Evolutionary conservation across 2,888 invertebrate genomes (phyloP).

Genomic region (Erebia ligea): DNA sequence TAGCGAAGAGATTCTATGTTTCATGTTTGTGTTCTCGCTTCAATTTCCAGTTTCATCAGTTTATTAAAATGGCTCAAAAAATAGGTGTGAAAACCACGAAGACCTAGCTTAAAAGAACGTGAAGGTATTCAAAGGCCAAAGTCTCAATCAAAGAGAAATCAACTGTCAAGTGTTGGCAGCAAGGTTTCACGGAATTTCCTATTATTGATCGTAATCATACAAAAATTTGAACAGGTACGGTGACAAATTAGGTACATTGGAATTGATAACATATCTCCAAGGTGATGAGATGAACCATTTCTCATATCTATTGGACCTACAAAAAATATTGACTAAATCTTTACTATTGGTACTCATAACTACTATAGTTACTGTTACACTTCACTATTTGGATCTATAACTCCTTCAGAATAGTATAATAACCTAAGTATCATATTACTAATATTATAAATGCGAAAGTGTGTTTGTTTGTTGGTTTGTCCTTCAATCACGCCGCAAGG

Average conservation of each 20-base stretch:
- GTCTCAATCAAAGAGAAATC: constrained; percentile 19
- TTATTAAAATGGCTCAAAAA: not conserved
- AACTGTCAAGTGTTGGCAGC: constrained; percentile 2
- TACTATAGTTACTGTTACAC: too few species aligned
- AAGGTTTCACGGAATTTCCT: not conserved
- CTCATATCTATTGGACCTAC: not conserved
- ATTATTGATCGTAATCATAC: not conserved
- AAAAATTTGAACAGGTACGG: not conserved
- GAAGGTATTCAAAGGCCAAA: constrained; percentile 18
- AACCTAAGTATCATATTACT: too few species aligned
- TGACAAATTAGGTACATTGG: constrained; percentile 11
- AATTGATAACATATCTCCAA: constrained; percentile 15
- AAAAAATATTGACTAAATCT: not conserved
- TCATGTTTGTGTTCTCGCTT: too few species aligned
- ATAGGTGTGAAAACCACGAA: not conserved
- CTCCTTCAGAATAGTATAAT: too few species aligned
- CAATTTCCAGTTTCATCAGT: not conserved
- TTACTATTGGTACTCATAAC: not conserved
- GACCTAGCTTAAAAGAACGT: constrained; percentile 6
- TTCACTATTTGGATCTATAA: too few species aligned
- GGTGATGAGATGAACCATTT: constrained; percentile 10
- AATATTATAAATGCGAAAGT: too few species aligned
- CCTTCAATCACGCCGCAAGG: too few species aligned
- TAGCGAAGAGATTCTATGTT: too few species aligned
- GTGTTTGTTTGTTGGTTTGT: too few species aligned